phyloP scores from a whole-genome alignment of 1,140 invertebrate species.

The Muscidifurax raptorellus region DNA sequence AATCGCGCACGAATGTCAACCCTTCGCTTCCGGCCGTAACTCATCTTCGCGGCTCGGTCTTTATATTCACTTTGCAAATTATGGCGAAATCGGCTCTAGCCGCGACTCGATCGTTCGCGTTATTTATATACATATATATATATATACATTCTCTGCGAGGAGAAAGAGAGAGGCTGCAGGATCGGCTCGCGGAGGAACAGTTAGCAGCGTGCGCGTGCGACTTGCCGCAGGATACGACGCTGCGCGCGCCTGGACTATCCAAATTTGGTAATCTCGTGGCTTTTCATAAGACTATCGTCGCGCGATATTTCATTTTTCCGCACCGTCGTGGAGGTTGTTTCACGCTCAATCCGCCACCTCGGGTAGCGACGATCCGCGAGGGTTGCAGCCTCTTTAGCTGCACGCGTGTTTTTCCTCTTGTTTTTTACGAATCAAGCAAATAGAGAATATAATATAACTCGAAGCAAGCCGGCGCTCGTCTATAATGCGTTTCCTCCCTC shows the following conservation, averaged over 20 bases:
- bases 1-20: not conserved
- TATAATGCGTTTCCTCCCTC: conserved; percentile 35
- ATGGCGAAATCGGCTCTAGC: not conserved
- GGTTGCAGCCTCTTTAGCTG: not conserved
- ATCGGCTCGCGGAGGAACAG: not conserved
- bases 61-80: not conserved
- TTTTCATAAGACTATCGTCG: too few species aligned
- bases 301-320: not conserved
- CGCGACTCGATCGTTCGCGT: too few species aligned
- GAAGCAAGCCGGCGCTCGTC: not conserved
- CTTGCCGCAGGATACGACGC: too few species aligned
- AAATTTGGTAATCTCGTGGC: too few species aligned
- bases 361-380: not conserved
- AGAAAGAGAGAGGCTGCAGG: not conserved
- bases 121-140: too few species aligned
- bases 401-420: too few species aligned
- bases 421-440: not conserved
- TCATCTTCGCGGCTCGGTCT: too few species aligned
- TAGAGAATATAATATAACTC: conserved; percentile 5
- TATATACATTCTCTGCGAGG: not conserved
- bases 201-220: not conserved
- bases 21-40: not conserved
- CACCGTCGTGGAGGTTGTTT: conserved; percentile 2
- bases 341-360: not conserved
- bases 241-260: too few species aligned